Evolutionary conservation across 2,888 invertebrate genomes (phyloP).

Genomic region (Ophion costatus): DNA sequence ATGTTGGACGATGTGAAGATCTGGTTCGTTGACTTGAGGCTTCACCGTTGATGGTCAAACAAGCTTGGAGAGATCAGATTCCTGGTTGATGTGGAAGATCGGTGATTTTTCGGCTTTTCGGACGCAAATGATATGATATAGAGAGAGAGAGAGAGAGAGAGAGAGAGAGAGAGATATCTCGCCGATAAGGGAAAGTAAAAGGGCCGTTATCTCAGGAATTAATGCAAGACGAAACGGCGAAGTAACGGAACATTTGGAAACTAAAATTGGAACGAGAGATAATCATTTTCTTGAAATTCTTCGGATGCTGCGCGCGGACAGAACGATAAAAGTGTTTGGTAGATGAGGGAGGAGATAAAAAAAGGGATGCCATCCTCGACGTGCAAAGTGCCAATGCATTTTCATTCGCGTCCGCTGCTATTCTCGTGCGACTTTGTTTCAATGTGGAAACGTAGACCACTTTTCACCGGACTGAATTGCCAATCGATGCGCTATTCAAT

Average conservation of each 20-base stretch:
- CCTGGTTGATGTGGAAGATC: background rate
- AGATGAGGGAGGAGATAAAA: slow-evolving; percentile 20
- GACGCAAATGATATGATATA: background rate
- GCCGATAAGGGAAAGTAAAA: slow-evolving; percentile 5
- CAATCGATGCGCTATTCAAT: slow-evolving; percentile 28
- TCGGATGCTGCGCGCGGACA: background rate
- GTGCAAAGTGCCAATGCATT: slow-evolving; percentile 38
- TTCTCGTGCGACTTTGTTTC: slow-evolving; percentile 25
- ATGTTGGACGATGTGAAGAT: too few species aligned
- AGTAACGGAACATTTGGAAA: slow-evolving; percentile 30
- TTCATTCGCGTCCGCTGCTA: slow-evolving; percentile 54
- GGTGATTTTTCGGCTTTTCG: background rate
- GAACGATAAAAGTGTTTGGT: slow-evolving; percentile 41
- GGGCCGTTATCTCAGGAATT: slow-evolving; percentile 61
- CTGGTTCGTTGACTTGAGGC: too few species aligned
- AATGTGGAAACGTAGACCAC: slow-evolving; percentile 20
- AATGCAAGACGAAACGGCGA: slow-evolving; percentile 57
- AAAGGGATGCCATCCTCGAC: slow-evolving; percentile 30
- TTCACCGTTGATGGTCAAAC: background rate
- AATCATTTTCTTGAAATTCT: slow-evolving; percentile 51
- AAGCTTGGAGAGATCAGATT: background rate
- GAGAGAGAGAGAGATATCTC: background rate
- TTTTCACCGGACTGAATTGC: slow-evolving; percentile 24
- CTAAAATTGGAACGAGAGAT: slow-evolving; percentile 42
- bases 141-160: too few species aligned